phyloP scores from a whole-genome alignment of 2,888 invertebrate genomes.

The Eupeodes latifasciatus region DNA sequence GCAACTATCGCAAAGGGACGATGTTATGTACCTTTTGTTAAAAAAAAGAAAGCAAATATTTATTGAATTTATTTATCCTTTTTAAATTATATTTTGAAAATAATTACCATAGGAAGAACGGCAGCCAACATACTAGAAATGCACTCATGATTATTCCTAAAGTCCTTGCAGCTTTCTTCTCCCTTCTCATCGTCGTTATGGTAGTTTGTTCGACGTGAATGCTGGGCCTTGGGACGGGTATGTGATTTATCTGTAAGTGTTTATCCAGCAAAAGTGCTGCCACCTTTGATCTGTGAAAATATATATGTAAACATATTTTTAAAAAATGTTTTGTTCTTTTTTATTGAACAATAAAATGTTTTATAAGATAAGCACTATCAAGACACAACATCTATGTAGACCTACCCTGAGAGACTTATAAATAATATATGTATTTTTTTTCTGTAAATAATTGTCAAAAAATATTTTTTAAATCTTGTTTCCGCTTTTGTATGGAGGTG shows the following conservation, averaged over 20 bases:
- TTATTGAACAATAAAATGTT: too few relatives aligned
- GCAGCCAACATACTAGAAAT: conserved; percentile 97
- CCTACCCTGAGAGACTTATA: too few relatives aligned
- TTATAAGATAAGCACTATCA: neutral
- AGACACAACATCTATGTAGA: neutral
- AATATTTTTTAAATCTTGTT: too few relatives aligned
- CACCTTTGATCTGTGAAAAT: conserved; percentile 90
- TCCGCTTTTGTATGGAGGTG: too few relatives aligned
- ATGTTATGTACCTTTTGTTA: conserved; percentile 91
- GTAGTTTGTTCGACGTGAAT: conserved; percentile 90
- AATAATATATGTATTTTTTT: too few relatives aligned
- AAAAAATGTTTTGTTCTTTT: too few relatives aligned
- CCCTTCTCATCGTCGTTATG: conserved; percentile 94
- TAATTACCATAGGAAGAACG: conserved; percentile 96
- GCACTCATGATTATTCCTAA: conserved; percentile 98
- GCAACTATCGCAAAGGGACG: conserved; percentile 91
- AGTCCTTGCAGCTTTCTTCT: conserved; percentile 95
- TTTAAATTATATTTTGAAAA: neutral
- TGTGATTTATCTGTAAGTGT: conserved; percentile 95
- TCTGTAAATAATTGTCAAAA: too few relatives aligned
- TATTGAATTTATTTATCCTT: neutral
- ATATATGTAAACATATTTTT: too few relatives aligned
- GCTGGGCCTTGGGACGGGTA: conserved; percentile 89
- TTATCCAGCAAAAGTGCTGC: conserved; percentile 94
- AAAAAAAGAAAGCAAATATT: conserved; percentile 75